A percentile compares a stretch with the other conserved stretches of the same genome.
phyloP scores from a whole-genome alignment of 1,140 invertebrate species.

The Leptoteleia sp. region DNA sequence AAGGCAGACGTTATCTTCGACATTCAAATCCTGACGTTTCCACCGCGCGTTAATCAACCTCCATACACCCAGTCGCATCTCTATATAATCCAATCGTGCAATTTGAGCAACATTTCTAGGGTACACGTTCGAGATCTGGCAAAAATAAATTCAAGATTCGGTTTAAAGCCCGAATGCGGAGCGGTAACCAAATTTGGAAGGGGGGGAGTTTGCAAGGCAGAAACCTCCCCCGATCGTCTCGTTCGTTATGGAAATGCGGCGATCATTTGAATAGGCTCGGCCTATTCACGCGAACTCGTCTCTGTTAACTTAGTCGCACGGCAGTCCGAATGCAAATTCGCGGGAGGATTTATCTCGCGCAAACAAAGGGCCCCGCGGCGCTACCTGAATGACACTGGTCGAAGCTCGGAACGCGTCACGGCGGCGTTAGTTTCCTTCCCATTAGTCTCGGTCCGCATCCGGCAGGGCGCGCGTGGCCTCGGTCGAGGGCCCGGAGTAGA shows the following conservation, averaged over 20 bases:
- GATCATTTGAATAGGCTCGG: slow-evolving; percentile 38
- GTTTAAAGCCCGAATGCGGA: too few relatives aligned
- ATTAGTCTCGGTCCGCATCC: slow-evolving; percentile 61
- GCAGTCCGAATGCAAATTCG: slow-evolving; percentile 46
- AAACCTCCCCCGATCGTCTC: too few relatives aligned
- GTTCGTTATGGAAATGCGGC: slow-evolving; percentile 34
- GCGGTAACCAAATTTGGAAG: too few relatives aligned
- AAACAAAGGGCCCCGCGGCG: slow-evolving; percentile 46
- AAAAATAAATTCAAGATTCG: too few relatives aligned
- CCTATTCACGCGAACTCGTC: slow-evolving; percentile 29
- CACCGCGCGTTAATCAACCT: too few relatives aligned
- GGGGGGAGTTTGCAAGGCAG: too few relatives aligned
- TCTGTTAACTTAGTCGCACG: slow-evolving; percentile 32
- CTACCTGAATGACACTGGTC: slow-evolving; percentile 56
- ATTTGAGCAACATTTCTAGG: too few relatives aligned
- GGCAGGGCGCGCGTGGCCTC: slow-evolving; percentile 60
- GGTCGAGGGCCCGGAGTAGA: too few relatives aligned
- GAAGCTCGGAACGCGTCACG: slow-evolving; percentile 50
- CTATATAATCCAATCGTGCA: too few relatives aligned
- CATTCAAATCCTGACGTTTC: too few relatives aligned
- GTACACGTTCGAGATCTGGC: too few relatives aligned
- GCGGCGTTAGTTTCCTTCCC: slow-evolving; percentile 65
- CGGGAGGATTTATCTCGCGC: slow-evolving; percentile 47
- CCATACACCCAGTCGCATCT: neutral
- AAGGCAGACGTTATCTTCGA: too few relatives aligned